These are phyloP conservation scores for Dipodomys merriami DNA, from an alignment of 2,113 vertebrate genomes.

Conservation along the genomic window DNA sequence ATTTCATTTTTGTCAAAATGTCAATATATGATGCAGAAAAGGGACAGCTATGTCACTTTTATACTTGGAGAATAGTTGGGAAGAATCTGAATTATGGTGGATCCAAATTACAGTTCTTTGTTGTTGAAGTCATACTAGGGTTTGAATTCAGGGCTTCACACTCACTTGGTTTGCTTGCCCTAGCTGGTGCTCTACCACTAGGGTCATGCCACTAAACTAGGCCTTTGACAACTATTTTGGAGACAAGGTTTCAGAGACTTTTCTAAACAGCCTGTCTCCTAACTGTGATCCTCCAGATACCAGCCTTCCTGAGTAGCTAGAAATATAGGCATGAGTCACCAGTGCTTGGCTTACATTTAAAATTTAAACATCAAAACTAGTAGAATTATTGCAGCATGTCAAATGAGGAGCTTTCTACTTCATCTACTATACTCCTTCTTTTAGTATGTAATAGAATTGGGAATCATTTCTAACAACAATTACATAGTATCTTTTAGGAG, in stretches of 20 bases:
- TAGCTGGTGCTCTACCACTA: too few relatives aligned
- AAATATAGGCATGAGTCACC: too few relatives aligned
- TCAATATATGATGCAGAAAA: not conserved
- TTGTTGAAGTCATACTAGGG: too few relatives aligned
- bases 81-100: slow-evolving; percentile 44
- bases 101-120: slow-evolving; percentile 11
- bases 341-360: not conserved
- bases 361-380: slow-evolving; percentile 41
- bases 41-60: not conserved
- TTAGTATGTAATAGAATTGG: slow-evolving; percentile 12
- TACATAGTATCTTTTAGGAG: not conserved
- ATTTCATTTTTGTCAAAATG: slow-evolving; percentile 33
- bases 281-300: too few relatives aligned
- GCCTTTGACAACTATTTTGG: too few relatives aligned
- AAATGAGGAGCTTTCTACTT: slow-evolving; percentile 21
- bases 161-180: too few relatives aligned
- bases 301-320: too few relatives aligned
- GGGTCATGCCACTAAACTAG: too few relatives aligned
- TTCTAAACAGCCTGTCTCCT: too few relatives aligned
- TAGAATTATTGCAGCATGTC: not conserved
- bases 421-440: not conserved
- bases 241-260: too few relatives aligned
- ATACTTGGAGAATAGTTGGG: not conserved
- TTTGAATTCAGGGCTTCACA: too few relatives aligned
- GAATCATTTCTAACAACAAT: slow-evolving; percentile 45